Evolutionary conservation across 2,888 invertebrate genomes (phyloP).

Genomic region (Ormyrus rosae): DNA sequence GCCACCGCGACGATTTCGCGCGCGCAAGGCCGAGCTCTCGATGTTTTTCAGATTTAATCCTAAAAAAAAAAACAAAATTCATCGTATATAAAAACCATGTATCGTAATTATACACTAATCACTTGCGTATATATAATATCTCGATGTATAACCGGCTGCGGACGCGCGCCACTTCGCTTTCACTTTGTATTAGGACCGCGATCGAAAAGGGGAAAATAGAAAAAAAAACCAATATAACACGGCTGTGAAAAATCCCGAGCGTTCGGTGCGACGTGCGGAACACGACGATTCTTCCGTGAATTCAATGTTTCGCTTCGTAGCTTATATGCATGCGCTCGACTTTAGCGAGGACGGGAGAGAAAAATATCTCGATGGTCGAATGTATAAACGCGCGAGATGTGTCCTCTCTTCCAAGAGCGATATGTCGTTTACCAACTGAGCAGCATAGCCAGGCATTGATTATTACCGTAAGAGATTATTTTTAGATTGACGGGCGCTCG

Average conservation of each 20-base stretch:
- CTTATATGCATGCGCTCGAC: constrained; percentile 32
- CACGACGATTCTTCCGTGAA: constrained; percentile 35
- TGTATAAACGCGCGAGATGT: not conserved
- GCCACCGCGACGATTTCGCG: not conserved
- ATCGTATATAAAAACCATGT: not conserved
- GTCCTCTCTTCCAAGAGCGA: not conserved
- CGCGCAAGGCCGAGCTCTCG: not conserved
- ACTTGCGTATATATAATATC: constrained; percentile 17
- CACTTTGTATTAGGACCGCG: not conserved
- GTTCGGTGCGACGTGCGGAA: not conserved
- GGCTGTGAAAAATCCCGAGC: constrained; percentile 51
- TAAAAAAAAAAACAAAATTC: not conserved
- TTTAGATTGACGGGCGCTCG: not conserved
- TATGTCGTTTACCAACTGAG: constrained; percentile 5
- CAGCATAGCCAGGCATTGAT: constrained; percentile 6
- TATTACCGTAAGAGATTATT: constrained; percentile 11
- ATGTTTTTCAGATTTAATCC: constrained; percentile 35
- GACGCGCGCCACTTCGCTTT: constrained; percentile 26
- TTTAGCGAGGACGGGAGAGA: not conserved
- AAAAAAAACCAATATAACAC: constrained; percentile 18
- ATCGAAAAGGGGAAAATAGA: too few species aligned
- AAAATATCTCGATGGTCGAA: constrained; percentile 14
- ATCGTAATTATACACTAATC: constrained; percentile 7
- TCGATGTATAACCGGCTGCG: constrained; percentile 5
- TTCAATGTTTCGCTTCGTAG: constrained; percentile 42